Base-by-base conservation (phyloP, 2,797 vertebrate genomes). In the Mus minutoides region DNA sequence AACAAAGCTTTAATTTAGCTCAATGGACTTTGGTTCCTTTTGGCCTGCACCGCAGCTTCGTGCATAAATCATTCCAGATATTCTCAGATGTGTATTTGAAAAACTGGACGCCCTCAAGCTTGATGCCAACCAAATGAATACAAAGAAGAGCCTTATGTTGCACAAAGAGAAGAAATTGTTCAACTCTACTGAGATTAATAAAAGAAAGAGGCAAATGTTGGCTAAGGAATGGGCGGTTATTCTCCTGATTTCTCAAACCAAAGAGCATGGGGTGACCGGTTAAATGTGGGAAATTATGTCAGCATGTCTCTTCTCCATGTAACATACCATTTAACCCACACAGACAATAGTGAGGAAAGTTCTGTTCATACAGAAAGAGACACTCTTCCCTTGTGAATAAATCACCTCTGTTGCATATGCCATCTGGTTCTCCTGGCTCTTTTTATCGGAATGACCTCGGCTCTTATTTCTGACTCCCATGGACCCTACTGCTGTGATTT, bases 61-160 rank as follows among this genome's bases (percentile, higher is more conserved):
- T 26, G 37, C 62, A 71, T 92, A 97, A 98, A 97, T 96, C 62
- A 97, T 92, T 93, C 83, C 95, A 96, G 73, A 96, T n/a, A 95
- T 94, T 97, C 88, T 95, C 75, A 96, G 52, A 95, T 90, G 21
- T 91, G 29, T 79, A 96, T 1, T 2, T 89, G 80, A 96, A 95
- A 97, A 96, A 95, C 71, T 97, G 90, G 92, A 97, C 90, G 75
- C 43, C 56, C 76, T 98, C 96, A 95, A 96, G 73, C 91, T 67
- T 94, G 94, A 80, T 94, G 37, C 54, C 85, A 87, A 97, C 78
- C 96, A 95, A 97, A 87, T 88, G 11, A 96, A 73, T 96, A 97
- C 95, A 97, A 97, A 97, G 96, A 92, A 12, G 22, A 94, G 84
- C 84, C 96, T 96, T 97, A 92, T 97, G 94, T 95, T 96, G 73